These are phyloP conservation scores for Aspidapion aeneum DNA, from an alignment of 2,888 invertebrate genomes.

Conservation along the genomic window DNA sequence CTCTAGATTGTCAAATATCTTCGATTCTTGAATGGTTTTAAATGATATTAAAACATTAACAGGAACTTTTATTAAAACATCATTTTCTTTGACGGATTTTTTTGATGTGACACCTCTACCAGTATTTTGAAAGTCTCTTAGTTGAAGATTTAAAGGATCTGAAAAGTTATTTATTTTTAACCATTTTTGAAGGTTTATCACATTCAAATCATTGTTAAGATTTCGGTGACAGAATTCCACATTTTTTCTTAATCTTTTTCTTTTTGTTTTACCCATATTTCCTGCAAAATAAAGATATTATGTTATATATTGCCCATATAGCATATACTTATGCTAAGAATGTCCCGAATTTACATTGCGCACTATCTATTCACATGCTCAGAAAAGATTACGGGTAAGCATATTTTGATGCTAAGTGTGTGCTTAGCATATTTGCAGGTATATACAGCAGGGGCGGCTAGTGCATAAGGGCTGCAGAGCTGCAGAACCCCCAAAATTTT, in stretches of 20 bases:
- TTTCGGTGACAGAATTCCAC: conserved; percentile 31
- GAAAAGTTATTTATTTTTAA: conserved; percentile 53
- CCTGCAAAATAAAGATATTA: neutral
- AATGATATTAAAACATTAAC: conserved; percentile 54
- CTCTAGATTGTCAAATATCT: conserved; percentile 18
- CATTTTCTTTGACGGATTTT: conserved; percentile 52
- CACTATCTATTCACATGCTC: too few species aligned
- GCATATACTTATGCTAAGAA: too few species aligned
- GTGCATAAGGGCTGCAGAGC: too few species aligned
- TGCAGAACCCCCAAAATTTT: too few species aligned
- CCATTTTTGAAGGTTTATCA: conserved; percentile 55
- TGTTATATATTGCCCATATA: too few species aligned
- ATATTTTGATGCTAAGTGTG: too few species aligned
- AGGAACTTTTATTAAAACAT: conserved; percentile 60
- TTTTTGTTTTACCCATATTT: conserved; percentile 54
- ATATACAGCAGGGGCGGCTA: too few species aligned
- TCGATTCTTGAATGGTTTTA: conserved; percentile 22
- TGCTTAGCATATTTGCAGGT: too few species aligned
- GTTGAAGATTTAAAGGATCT: conserved; percentile 54
- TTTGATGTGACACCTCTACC: conserved; percentile 73
- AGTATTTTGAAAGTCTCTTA: conserved; percentile 60
- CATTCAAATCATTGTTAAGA: conserved; percentile 42
- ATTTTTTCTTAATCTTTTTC: conserved; percentile 40
- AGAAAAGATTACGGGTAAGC: too few species aligned
- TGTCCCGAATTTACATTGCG: too few species aligned